Conservation (phyloP, 2,888 invertebrate genomes). For the Drosophila antonietae region DNA sequence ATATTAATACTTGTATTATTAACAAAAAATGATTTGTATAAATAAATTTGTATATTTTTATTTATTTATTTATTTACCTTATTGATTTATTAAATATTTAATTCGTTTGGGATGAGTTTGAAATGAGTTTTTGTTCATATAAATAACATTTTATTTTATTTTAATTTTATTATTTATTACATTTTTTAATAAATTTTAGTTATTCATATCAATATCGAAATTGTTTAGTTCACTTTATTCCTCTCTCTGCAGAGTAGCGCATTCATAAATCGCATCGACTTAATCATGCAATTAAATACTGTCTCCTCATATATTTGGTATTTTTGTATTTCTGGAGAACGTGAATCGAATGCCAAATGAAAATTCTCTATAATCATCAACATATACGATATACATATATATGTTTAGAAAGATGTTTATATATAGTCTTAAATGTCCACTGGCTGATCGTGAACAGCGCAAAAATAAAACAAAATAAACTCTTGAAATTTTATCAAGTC, state of each 20-base stretch:
- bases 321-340: slow-evolving; percentile 25
- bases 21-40: too few relatives aligned
- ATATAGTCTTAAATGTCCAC: slow-evolving; percentile 26
- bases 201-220: too few relatives aligned
- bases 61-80: too few relatives aligned
- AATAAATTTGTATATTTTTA: too few relatives aligned
- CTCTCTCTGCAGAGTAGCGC: not conserved
- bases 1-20: too few relatives aligned
- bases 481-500: slow-evolving; percentile 34
- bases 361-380: slow-evolving; percentile 9
- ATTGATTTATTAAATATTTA: too few relatives aligned
- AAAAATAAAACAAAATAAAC: not conserved
- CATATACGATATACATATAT: not conserved
- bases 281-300: not conserved
- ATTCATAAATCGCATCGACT: slow-evolving; percentile 1
- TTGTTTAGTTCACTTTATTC: too few relatives aligned
- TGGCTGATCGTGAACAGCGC: slow-evolving; percentile 38
- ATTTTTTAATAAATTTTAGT: too few relatives aligned
- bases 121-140: too few relatives aligned
- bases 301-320: slow-evolving; percentile 9
- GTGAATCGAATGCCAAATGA: slow-evolving; percentile 56
- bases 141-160: too few relatives aligned
- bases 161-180: too few relatives aligned
- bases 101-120: too few relatives aligned
- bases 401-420: slow-evolving; percentile 4